Percentiles rank a stretch among this genome's conserved stretches.
These are phyloP conservation scores for Garrulus glandarius DNA, from an alignment of 2,797 vertebrate genomes.

Conservation along the genomic window DNA sequence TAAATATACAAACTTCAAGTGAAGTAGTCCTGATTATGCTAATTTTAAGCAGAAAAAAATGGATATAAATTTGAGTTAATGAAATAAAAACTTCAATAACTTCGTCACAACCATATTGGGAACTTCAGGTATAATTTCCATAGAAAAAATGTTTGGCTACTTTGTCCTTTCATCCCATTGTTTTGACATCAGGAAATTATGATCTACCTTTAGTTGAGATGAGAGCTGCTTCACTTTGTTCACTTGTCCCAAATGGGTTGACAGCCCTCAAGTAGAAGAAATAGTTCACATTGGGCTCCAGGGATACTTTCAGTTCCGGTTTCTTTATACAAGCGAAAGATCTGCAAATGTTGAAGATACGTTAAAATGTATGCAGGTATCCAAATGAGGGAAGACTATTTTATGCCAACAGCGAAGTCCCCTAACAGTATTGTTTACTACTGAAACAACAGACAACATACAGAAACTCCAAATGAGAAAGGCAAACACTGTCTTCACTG, in stretches of 20 bases:
- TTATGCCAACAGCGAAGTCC: background rate
- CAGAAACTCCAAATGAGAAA: background rate
- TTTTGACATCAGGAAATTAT: background rate
- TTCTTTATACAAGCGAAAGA: slow-evolving; percentile 87
- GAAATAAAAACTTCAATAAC: background rate
- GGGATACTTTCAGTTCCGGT: slow-evolving; percentile 83
- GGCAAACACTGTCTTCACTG: background rate
- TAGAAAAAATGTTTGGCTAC: background rate
- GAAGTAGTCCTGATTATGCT: background rate
- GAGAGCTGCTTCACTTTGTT: slow-evolving; percentile 93
- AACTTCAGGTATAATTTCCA: background rate
- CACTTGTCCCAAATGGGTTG: slow-evolving; percentile 87
- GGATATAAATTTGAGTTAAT: background rate
- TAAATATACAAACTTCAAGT: background rate
- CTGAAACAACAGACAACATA: background rate
- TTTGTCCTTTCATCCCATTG: background rate
- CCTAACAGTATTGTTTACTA: background rate
- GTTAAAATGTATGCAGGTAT: background rate
- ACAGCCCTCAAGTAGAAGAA: slow-evolving; percentile 94
- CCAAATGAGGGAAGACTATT: background rate
- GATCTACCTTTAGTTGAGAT: slow-evolving; percentile 92
- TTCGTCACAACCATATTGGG: background rate
- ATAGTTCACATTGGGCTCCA: slow-evolving; percentile 92
- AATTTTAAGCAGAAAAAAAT: background rate
- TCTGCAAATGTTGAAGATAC: slow-evolving; percentile 71